Percentiles rank a stretch among this genome's conserved stretches.
phyloP scores from a whole-genome alignment of 2,113 vertebrate species.

The Tiliqua scincoides region DNA sequence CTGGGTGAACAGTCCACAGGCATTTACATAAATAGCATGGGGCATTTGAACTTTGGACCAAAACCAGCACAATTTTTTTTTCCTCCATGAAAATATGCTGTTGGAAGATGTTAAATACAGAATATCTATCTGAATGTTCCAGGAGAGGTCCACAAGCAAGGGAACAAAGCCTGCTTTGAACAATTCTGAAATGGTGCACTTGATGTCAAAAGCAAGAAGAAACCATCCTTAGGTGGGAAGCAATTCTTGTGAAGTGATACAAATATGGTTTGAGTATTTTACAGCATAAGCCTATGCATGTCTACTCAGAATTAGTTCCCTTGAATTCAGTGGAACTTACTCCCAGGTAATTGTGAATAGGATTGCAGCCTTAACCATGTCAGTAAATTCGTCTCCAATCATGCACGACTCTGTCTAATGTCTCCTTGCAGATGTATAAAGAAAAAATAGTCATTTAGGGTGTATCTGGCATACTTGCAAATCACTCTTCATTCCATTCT shows the following conservation, averaged over 20 bases:
- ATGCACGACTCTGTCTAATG: background rate
- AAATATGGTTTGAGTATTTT: background rate
- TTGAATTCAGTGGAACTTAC: too few species aligned
- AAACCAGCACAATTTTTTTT: background rate
- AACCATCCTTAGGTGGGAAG: too few species aligned
- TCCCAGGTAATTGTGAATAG: too few species aligned
- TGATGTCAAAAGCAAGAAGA: background rate
- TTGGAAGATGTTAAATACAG: background rate
- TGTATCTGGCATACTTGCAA: background rate
- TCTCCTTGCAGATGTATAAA: background rate
- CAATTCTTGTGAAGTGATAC: background rate
- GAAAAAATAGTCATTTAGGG: background rate
- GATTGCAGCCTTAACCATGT: background rate
- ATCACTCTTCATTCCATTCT: background rate
- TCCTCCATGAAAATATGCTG: background rate
- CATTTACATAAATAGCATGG: background rate
- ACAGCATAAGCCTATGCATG: background rate
- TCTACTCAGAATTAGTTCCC: too few species aligned
- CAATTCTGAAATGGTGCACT: background rate
- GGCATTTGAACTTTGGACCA: background rate
- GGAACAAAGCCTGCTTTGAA: background rate
- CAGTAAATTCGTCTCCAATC: background rate
- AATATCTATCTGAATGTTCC: background rate
- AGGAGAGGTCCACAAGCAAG: background rate
- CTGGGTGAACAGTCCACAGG: background rate